Conservation (phyloP, 2,888 invertebrate species). For the Pterobdella sp. region DNA sequence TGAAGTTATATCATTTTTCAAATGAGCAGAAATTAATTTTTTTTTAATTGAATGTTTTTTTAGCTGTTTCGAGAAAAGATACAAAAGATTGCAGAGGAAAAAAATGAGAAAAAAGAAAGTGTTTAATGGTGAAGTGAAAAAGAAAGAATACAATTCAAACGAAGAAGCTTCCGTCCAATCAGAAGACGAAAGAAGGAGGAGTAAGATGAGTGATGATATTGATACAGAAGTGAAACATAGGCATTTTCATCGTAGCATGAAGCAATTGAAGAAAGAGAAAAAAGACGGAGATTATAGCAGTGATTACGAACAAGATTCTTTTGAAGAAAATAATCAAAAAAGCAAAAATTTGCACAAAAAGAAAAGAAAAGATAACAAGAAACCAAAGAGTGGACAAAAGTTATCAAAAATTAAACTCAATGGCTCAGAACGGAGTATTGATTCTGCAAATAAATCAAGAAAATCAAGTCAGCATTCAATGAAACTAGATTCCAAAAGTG, state of each 20-base stretch:
- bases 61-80: background rate
- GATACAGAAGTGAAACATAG: background rate
- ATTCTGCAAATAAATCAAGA: background rate
- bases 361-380: background rate
- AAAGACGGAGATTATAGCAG: background rate
- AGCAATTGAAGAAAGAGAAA: background rate
- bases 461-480: background rate
- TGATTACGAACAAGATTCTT: background rate
- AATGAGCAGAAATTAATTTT: background rate
- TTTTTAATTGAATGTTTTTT: background rate
- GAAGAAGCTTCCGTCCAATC: too few relatives aligned
- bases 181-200: background rate
- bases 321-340: background rate
- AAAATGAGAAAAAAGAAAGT: too few relatives aligned
- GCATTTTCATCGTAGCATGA: background rate
- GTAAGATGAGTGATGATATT: background rate
- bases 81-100: too few relatives aligned
- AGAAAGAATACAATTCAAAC: background rate
- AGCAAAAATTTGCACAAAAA: background rate
- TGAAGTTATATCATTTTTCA: background rate
- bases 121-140: too few relatives aligned
- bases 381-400: background rate
- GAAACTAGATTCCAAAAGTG: background rate
- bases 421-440: background rate
- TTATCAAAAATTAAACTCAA: background rate